Conservation (phyloP, 2,797 vertebrate genomes). For the Onychomys leucogaster region DNA sequence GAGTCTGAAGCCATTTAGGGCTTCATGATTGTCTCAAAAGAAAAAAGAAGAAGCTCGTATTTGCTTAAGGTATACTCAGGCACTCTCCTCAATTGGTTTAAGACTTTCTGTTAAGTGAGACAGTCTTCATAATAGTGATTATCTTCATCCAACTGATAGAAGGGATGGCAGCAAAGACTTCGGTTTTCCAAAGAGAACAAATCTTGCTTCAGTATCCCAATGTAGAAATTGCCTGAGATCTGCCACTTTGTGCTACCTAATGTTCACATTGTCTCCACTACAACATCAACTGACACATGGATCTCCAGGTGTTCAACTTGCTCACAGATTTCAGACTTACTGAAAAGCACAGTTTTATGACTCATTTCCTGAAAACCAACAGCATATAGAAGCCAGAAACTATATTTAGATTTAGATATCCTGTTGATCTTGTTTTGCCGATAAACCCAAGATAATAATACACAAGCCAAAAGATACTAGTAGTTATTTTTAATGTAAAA, state of each 20-base stretch:
- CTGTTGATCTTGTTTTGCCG: not conserved
- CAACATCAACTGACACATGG: not conserved
- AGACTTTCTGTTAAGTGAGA: not conserved
- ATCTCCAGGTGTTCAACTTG: not conserved
- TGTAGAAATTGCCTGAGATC: not conserved
- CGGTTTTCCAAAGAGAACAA: not conserved
- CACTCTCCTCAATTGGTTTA: not conserved
- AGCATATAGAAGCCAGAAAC: too few species aligned
- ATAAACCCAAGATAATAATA: not conserved
- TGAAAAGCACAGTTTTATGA: not conserved
- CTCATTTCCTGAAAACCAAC: not conserved
- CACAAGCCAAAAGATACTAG: not conserved
- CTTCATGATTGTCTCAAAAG: not conserved
- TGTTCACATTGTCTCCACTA: not conserved
- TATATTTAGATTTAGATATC: not conserved
- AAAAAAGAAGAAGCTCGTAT: not conserved
- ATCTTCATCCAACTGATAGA: not conserved
- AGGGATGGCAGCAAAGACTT: not conserved
- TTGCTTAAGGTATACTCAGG: not conserved
- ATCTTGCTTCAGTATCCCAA: not conserved
- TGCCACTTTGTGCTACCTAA: not conserved
- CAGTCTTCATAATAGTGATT: not conserved
- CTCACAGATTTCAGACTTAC: not conserved
- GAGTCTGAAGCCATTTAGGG: not conserved
- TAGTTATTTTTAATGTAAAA: not conserved